A percentile compares a stretch with the other conserved stretches of the same genome.
These are phyloP conservation scores for Flabesymbios commensalis DNA, from an alignment of 2,888 invertebrate genomes.

Conservation along the genomic window DNA sequence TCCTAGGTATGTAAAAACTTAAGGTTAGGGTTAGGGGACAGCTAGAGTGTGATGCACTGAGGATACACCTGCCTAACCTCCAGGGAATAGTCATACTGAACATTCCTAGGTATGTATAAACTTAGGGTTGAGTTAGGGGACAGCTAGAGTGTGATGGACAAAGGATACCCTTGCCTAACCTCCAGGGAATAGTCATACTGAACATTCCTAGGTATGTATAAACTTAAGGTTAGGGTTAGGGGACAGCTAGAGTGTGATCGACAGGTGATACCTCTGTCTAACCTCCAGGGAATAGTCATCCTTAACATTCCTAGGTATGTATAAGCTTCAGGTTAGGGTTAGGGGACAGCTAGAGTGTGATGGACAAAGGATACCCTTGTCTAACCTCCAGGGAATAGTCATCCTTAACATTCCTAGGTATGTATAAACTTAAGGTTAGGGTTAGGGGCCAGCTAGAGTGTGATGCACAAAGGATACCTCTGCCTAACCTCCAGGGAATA, in stretches of 20 bases:
- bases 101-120: constrained; percentile 80
- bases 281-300: constrained; percentile 94
- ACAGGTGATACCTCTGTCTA: constrained; percentile 90
- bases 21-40: too few species aligned
- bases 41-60: constrained; percentile 92
- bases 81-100: constrained; percentile 97
- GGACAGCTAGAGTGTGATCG: constrained; percentile 96
- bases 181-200: constrained; percentile 94
- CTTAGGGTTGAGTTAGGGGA: too few species aligned
- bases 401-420: constrained; percentile 92
- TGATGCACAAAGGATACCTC: constrained; percentile 91
- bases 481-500: constrained; percentile 94
- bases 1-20: constrained; percentile 73
- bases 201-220: constrained; percentile 85
- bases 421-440: too few species aligned
- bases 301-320: constrained; percentile 86
- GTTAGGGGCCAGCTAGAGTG: too few species aligned
- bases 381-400: constrained; percentile 94
- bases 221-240: too few species aligned
- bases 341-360: constrained; percentile 95
- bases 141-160: constrained; percentile 95
- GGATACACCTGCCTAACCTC: constrained; percentile 91
- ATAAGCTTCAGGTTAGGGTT: too few species aligned
- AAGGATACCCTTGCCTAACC: constrained; percentile 88
- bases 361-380: constrained; percentile 91